These are phyloP conservation scores for Rana temporaria DNA, from an alignment of 2,113 vertebrate species.

Conservation along the genomic window DNA sequence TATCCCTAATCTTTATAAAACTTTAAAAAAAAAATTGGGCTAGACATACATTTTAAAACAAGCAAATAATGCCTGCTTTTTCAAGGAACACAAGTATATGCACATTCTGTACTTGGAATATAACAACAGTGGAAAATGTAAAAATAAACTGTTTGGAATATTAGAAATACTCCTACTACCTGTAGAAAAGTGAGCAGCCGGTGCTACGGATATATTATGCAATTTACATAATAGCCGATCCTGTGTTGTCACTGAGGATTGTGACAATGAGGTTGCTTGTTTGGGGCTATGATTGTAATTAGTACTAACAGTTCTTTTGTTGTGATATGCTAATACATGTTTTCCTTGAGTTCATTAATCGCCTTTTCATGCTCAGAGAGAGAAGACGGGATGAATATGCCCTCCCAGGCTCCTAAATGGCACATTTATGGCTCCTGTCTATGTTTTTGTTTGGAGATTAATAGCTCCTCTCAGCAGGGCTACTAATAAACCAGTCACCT, in stretches of 20 bases:
- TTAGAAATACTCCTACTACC: background rate
- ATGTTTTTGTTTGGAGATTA: constrained; percentile 8
- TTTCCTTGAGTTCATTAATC: constrained; percentile 28
- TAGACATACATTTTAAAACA: too few species aligned
- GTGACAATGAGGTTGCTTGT: constrained; percentile 16
- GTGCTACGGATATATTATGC: background rate
- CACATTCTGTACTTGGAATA: too few species aligned
- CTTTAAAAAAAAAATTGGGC: too few species aligned
- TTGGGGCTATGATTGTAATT: constrained; percentile 41
- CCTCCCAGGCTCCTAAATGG: constrained; percentile 22
- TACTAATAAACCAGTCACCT: constrained; percentile 20
- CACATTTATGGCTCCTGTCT: constrained; percentile 30
- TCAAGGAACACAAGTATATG: too few species aligned
- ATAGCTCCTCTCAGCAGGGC: constrained; percentile 2
- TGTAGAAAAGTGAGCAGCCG: background rate
- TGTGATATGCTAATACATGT: constrained; percentile 42
- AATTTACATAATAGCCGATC: background rate
- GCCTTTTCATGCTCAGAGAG: background rate
- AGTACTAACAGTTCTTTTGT: constrained; percentile 40
- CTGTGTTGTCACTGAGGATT: constrained; percentile 1
- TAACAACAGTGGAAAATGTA: background rate
- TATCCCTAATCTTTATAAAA: too few species aligned
- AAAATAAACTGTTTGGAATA: background rate
- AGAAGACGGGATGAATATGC: constrained; percentile 8
- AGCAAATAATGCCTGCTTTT: too few species aligned